Conservation (phyloP, 2,113 vertebrate species). For the Xiphophorus hellerii region DNA sequence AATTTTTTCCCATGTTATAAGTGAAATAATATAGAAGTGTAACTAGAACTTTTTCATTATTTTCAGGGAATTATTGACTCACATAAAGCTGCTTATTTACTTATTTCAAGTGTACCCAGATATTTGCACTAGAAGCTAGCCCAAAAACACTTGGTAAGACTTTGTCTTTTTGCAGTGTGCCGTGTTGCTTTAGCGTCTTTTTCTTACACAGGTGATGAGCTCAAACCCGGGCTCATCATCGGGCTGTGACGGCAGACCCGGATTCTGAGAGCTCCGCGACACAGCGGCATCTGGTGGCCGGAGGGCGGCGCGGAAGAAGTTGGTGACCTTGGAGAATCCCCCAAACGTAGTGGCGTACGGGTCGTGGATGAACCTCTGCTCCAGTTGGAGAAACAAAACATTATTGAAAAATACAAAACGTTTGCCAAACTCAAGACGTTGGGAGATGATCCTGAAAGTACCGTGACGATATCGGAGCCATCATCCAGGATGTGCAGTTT, state of each 20-base stretch:
- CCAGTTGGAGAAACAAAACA: not conserved
- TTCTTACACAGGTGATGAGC: conserved; percentile 90
- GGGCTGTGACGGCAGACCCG: conserved; percentile 33
- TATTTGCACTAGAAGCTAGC: too few relatives aligned
- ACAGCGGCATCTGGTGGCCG: conserved; percentile 79
- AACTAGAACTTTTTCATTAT: too few relatives aligned
- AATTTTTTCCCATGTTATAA: too few relatives aligned
- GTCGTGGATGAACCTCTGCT: conserved; percentile 90
- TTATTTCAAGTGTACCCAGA: too few relatives aligned
- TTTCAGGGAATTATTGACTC: too few relatives aligned
- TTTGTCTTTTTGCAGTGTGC: too few relatives aligned
- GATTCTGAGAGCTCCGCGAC: conserved; percentile 32
- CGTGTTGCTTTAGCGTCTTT: accelerated
- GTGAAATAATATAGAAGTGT: too few relatives aligned
- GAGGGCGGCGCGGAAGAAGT: conserved; percentile 89
- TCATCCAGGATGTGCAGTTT: conserved; percentile 90
- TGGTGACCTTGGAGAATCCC: conserved; percentile 93
- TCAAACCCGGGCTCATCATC: conserved; percentile 92
- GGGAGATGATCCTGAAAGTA: conserved; percentile 59
- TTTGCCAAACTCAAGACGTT: not conserved
- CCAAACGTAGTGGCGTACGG: conserved; percentile 92
- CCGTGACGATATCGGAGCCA: conserved; percentile 86
- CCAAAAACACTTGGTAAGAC: too few relatives aligned
- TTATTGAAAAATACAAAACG: not conserved
- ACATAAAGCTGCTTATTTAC: too few relatives aligned